A percentile compares a stretch with the other conserved stretches of the same genome.
Evolutionary conservation across 2,113 vertebrate genomes (phyloP).

Genomic region (Sceloporus tristichus): DNA sequence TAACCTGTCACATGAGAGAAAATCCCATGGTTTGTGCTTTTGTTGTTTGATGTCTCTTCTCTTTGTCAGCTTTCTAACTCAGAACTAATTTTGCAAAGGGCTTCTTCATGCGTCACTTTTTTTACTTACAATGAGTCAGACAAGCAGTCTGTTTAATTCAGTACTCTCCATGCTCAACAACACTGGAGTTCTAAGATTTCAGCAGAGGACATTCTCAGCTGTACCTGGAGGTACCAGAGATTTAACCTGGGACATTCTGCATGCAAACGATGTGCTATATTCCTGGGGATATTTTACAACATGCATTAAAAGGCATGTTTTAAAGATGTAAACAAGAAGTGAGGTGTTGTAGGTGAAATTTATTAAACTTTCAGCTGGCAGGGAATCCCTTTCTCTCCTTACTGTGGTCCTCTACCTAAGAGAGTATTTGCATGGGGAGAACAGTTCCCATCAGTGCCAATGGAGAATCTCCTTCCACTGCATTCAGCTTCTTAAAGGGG

Average conservation of each 20-base stretch:
- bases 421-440: background rate
- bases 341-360: background rate
- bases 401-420: background rate
- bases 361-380: background rate
- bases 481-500: background rate
- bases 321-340: background rate
- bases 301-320: background rate
- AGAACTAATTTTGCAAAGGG: background rate
- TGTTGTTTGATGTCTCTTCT: background rate
- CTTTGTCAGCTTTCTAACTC: background rate
- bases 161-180: too few relatives aligned
- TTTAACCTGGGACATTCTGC: background rate
- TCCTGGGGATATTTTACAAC: background rate
- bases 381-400: background rate
- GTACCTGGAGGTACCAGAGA: background rate
- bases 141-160: background rate
- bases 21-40: background rate
- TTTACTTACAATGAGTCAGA: background rate
- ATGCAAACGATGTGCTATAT: background rate
- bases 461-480: background rate
- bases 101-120: background rate
- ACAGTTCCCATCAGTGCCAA: background rate
- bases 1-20: too few relatives aligned
- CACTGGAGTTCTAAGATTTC: background rate
- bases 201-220: background rate